Evolutionary conservation across 2,797 vertebrate species (phyloP).

Genomic region (Atherinosoma microstoma): DNA sequence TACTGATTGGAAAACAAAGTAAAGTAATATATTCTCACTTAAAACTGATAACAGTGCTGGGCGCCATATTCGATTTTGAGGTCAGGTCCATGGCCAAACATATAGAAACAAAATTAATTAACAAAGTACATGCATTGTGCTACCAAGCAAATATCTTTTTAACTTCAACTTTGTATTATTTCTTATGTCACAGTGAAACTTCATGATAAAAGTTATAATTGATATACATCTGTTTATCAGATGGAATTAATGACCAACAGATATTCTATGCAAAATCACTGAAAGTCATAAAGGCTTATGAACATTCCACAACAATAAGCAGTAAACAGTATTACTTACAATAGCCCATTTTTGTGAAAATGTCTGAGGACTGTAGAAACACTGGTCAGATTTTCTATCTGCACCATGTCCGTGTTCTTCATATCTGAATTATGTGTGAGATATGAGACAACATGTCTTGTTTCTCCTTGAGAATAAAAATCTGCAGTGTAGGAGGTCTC

Average conservation of each 20-base stretch:
- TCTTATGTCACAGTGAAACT: too few relatives aligned
- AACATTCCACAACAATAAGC: not conserved
- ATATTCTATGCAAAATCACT: not conserved
- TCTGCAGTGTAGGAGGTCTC: conserved; percentile 46
- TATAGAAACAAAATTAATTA: too few relatives aligned
- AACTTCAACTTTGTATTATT: too few relatives aligned
- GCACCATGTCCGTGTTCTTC: not conserved
- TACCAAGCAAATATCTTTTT: not conserved
- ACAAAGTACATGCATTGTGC: too few relatives aligned
- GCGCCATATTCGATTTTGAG: too few relatives aligned
- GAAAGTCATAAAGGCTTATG: not conserved
- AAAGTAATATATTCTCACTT: too few relatives aligned
- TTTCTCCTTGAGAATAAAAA: conserved; percentile 41
- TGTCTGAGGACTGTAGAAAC: not conserved
- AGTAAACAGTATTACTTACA: not conserved
- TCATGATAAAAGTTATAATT: too few relatives aligned
- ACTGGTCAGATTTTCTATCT: conserved; percentile 16
- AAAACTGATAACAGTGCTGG: not conserved
- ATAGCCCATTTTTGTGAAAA: conserved; percentile 13
- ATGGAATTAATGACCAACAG: not conserved
- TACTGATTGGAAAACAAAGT: not conserved
- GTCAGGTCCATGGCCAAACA: too few relatives aligned
- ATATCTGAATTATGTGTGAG: conserved; percentile 14
- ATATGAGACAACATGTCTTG: conserved; percentile 10
- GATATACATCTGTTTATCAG: too few relatives aligned